Evolutionary conservation across 2,113 vertebrate genomes (phyloP), one percentile per base, ranked within the genome.

Genomic region (Furnarius figulus): DNA sequence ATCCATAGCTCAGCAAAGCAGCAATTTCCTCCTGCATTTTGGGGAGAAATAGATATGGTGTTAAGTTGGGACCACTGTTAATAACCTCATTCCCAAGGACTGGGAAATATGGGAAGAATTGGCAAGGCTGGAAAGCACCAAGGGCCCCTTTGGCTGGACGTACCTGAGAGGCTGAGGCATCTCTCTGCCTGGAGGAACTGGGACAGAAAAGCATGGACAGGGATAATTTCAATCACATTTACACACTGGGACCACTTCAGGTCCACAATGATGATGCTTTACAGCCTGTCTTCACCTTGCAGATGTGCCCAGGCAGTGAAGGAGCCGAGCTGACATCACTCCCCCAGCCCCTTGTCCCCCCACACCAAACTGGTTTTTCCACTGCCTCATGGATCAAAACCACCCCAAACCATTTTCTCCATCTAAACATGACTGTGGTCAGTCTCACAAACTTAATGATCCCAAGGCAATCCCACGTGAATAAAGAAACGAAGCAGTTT

Each of bases 111-210:
- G 35, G 46, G 58, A 61, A 61, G 20, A 70, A 28, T 2, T 1
- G 47, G 28, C 16, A 62, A 13, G 37, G 40, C 35, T 4, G 10
- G 58, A 39, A 72, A 79, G 17, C 13, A 19, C 23, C 8, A 1
- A 21, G 56, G 58, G 21, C 40, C 37, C 17, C 39, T 14, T 0
- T 0, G 4, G 37, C 2, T 49, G 46, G 39, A 35, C 2, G 39
- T 67, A 20, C 12, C 2, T 1, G 33, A 40, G 63, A 61, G 22
- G 2, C 35, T 0, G 0, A 5, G 6, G 63, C 33, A 59, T 14
- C 89, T 4, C 44, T 33, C 13, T 0, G 3, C 28, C 12, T 2
- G 2, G 63, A 91, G 72, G 5, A 65, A 20, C 53, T 1, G 25
- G 39, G 6, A 20, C 20, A n/a, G 67, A 49, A 67, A 47, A 37